Percentiles rank a stretch among this genome's conserved stretches.
phyloP scores from a whole-genome alignment of 2,113 vertebrate species.

The Notechis scutatus region DNA sequence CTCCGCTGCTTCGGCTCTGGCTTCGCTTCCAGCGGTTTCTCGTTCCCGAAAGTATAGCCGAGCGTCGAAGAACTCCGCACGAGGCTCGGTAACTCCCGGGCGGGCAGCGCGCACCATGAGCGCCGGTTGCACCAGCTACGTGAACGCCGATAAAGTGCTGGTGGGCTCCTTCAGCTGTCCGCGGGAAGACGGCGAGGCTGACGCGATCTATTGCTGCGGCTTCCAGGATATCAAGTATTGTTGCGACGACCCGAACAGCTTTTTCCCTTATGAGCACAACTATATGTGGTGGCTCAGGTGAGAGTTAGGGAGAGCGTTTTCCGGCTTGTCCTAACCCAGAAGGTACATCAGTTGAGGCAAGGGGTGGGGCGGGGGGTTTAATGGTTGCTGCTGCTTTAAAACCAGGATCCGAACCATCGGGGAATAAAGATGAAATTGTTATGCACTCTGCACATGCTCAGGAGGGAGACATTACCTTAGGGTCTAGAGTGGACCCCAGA shows the following conservation, averaged over 20 bases:
- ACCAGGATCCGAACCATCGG: background rate
- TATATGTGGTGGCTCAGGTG: slow-evolving; percentile 88
- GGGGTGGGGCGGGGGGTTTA: background rate
- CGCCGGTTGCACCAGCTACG: slow-evolving; percentile 75
- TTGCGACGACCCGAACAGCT: slow-evolving; percentile 70
- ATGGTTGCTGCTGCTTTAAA: background rate
- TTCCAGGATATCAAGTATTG: slow-evolving; percentile 87
- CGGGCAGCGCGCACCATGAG: slow-evolving; percentile 65
- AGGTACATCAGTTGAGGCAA: too few species aligned
- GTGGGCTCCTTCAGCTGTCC: slow-evolving; percentile 81
- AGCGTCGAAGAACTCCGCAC: background rate
- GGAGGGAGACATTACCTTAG: background rate
- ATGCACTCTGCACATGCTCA: background rate
- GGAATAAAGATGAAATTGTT: background rate
- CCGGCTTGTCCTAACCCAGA: background rate
- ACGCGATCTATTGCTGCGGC: slow-evolving; percentile 80
- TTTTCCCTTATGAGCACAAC: slow-evolving; percentile 59
- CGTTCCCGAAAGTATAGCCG: background rate
- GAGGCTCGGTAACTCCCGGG: too few species aligned
- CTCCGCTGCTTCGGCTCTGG: background rate
- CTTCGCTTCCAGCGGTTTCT: background rate
- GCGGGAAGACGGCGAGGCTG: slow-evolving; percentile 65
- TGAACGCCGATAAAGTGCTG: slow-evolving; percentile 67
- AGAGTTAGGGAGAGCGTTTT: background rate
- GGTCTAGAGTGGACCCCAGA: background rate